Evolutionary conservation across 2,797 vertebrate species (phyloP).

Genomic region (Esox masquinongy): DNA sequence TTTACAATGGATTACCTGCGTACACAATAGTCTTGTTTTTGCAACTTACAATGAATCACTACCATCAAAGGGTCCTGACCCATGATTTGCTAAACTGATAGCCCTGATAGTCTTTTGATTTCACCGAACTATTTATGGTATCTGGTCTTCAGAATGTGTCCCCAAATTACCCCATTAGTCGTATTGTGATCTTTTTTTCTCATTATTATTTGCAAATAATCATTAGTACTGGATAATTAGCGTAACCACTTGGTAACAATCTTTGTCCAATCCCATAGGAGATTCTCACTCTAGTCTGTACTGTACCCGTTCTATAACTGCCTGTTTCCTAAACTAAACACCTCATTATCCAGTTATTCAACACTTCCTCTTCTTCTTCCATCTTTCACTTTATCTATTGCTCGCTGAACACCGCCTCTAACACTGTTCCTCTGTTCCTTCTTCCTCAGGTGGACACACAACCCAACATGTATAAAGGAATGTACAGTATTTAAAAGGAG

Average conservation of each 20-base stretch:
- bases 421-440: background rate
- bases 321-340: slow-evolving; percentile 45
- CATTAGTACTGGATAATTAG: slow-evolving; percentile 57
- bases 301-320: slow-evolving; percentile 46
- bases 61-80: background rate
- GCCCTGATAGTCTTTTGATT: slow-evolving; percentile 36
- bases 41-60: background rate
- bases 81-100: background rate
- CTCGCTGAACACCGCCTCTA: background rate
- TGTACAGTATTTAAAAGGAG: too few relatives aligned
- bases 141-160: slow-evolving; percentile 36
- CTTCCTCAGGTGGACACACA: background rate
- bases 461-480: background rate
- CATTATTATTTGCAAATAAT: slow-evolving; percentile 50
- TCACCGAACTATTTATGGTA: slow-evolving; percentile 48
- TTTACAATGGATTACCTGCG: background rate
- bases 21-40: background rate
- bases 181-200: slow-evolving; percentile 11
- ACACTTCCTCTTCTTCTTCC: slow-evolving; percentile 9
- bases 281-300: slow-evolving; percentile 34
- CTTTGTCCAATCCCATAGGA: slow-evolving; percentile 48
- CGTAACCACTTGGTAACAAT: slow-evolving; percentile 59
- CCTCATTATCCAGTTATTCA: slow-evolving; percentile 53
- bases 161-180: slow-evolving; percentile 55
- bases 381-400: background rate